A percentile compares a stretch with the other conserved stretches of the same genome.
Evolutionary conservation across 1,140 invertebrate species (phyloP).

Genomic region (Aphis craccivora): DNA sequence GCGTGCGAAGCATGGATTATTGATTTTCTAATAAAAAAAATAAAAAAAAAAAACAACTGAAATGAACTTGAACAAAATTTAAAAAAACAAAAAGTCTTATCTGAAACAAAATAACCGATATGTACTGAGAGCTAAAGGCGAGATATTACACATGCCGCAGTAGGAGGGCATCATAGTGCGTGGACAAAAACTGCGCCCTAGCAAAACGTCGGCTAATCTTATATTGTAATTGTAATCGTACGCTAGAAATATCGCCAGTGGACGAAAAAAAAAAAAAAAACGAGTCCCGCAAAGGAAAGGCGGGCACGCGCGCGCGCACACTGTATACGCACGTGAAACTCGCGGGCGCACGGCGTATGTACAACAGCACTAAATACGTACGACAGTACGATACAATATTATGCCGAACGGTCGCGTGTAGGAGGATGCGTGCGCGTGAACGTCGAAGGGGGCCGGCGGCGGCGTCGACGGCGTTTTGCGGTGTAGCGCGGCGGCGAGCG

Average conservation of each 20-base stretch:
- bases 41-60: too few species aligned
- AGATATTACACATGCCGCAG: too few species aligned
- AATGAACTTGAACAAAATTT: too few species aligned
- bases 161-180: too few species aligned
- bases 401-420: background rate
- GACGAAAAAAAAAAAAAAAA: background rate
- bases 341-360: background rate
- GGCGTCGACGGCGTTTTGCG: slow-evolving; percentile 25
- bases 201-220: too few species aligned
- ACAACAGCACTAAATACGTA: background rate
- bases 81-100: too few species aligned
- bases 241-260: background rate
- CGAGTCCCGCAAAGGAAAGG: background rate
- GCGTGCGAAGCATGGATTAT: too few species aligned
- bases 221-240: background rate
- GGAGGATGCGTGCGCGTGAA: slow-evolving; percentile 42
- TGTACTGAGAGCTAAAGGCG: too few species aligned
- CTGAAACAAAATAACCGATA: too few species aligned
- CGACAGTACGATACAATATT: background rate
- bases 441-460: slow-evolving; percentile 22
- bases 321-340: background rate
- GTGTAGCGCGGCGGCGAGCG: background rate
- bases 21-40: too few species aligned
- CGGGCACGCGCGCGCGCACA: background rate
- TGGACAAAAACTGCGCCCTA: too few species aligned